These are phyloP conservation scores for Oncorhynchus tshawytscha DNA, from an alignment of 2,113 vertebrate species.

Conservation along the genomic window DNA sequence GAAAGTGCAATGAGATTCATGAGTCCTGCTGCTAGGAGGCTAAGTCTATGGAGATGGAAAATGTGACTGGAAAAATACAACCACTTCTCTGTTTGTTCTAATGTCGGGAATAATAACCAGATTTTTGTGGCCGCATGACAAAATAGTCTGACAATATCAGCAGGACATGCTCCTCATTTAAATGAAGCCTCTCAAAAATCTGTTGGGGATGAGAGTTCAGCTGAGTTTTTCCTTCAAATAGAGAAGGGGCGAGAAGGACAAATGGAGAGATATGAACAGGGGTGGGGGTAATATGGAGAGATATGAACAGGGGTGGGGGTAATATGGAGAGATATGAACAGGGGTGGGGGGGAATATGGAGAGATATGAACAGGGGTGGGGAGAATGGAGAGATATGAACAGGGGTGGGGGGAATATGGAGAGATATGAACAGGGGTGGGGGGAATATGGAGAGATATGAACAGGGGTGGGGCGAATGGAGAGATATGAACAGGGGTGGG, in stretches of 20 bases:
- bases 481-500: too few species aligned
- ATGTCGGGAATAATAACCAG: slow-evolving; percentile 39
- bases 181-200: background rate
- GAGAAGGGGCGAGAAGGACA: background rate
- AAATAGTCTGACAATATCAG: background rate
- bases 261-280: background rate
- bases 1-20: slow-evolving; percentile 50
- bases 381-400: background rate
- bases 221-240: background rate
- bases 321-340: background rate
- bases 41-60: slow-evolving; percentile 51
- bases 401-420: too few species aligned
- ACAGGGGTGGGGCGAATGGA: too few species aligned
- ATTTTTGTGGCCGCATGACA: slow-evolving; percentile 32
- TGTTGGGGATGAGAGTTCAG: background rate
- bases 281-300: background rate
- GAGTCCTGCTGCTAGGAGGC: slow-evolving; percentile 59
- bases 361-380: background rate
- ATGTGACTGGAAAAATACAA: slow-evolving; percentile 41
- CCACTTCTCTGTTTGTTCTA: slow-evolving; percentile 18
- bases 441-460: too few species aligned
- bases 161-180: background rate
- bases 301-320: background rate
- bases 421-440: too few species aligned
- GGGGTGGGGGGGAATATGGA: background rate